Evolutionary conservation across 2,113 vertebrate species (phyloP).

Genomic region (Leptodactylus fuscus): DNA sequence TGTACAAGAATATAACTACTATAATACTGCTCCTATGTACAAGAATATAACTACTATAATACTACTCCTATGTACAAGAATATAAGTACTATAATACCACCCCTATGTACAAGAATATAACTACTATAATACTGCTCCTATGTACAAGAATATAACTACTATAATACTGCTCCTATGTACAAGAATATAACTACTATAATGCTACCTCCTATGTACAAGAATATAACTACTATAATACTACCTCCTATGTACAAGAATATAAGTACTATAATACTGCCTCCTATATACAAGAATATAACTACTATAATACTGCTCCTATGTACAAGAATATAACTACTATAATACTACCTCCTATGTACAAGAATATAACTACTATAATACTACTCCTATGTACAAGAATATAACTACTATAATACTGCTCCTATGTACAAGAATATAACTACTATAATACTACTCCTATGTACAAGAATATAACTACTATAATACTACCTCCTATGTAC

Average conservation of each 20-base stretch:
- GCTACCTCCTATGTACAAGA: too few species aligned
- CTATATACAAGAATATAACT: conserved; percentile 4
- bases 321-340: not conserved
- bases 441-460: not conserved
- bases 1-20: not conserved
- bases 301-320: not conserved
- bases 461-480: not conserved
- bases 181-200: too few species aligned
- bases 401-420: too few species aligned
- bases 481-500: not conserved
- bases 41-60: not conserved
- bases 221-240: not conserved
- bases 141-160: too few species aligned
- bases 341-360: too few species aligned
- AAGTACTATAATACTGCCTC: not conserved
- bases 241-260: not conserved
- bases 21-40: not conserved
- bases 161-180: too few species aligned
- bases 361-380: too few species aligned
- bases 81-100: not conserved
- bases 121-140: too few species aligned
- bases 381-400: too few species aligned
- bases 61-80: not conserved
- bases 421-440: not conserved
- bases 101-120: not conserved